phyloP scores from a whole-genome alignment of 2,888 invertebrate species.

The Poecilus cupreus region DNA sequence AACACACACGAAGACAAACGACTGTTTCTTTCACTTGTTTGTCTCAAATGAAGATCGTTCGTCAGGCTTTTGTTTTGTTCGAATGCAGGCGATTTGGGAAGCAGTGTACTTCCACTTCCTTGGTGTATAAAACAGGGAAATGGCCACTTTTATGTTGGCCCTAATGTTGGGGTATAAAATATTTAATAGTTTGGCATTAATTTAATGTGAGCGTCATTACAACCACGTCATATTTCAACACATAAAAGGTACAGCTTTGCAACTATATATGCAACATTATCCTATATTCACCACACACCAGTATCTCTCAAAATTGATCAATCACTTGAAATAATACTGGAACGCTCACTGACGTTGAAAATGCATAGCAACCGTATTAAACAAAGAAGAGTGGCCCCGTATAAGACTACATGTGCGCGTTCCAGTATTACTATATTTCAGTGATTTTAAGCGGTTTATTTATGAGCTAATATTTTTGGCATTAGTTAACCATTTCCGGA shows the following conservation, averaged over 20 bases:
- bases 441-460: too few species aligned
- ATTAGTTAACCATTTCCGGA: background rate
- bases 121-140: background rate
- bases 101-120: background rate
- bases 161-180: conserved; percentile 40
- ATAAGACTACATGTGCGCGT: too few species aligned
- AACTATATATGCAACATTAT: background rate
- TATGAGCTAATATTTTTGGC: too few species aligned
- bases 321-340: too few species aligned
- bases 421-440: too few species aligned
- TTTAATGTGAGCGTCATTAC: conserved; percentile 29
- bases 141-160: conserved; percentile 21
- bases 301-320: too few species aligned
- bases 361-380: too few species aligned
- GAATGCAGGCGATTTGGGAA: background rate
- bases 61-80: conserved; percentile 2
- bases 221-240: conserved; percentile 25
- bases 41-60: background rate
- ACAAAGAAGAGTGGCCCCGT: too few species aligned
- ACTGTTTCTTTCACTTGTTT: background rate
- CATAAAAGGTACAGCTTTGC: conserved; percentile 34
- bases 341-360: too few species aligned
- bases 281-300: background rate
- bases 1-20: conserved; percentile 23
- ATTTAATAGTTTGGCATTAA: conserved; percentile 46